These are phyloP conservation scores for Phenganax subtilis DNA, from an alignment of 92 coral and sea anemone species.

Conservation along the genomic window DNA sequence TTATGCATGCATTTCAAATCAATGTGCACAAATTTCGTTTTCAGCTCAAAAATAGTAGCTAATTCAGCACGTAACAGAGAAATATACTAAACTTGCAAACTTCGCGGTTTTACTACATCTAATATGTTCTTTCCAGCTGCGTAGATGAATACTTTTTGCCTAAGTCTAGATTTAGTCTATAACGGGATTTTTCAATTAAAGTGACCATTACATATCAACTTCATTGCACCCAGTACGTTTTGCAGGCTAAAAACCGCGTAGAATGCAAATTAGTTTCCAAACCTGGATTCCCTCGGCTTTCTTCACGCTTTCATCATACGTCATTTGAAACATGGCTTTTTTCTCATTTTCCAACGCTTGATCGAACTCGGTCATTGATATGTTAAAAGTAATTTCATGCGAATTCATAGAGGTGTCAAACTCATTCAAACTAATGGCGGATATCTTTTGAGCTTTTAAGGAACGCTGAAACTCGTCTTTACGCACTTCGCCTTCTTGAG, in stretches of 20 bases:
- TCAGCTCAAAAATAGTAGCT: too few species aligned
- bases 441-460: constrained; percentile 27
- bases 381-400: constrained; percentile 91
- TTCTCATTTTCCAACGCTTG: constrained; percentile 72
- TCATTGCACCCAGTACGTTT: too few species aligned
- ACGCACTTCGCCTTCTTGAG: neutral
- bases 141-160: too few species aligned
- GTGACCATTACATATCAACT: too few species aligned
- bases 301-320: constrained; percentile 76
- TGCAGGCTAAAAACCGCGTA: neutral
- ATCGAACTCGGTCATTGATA: constrained; percentile 90
- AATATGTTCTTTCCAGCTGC: too few species aligned
- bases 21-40: too few species aligned
- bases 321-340: constrained; percentile 71
- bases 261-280: neutral
- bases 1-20: too few species aligned
- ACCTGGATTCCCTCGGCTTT: constrained; percentile 29
- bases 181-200: too few species aligned
- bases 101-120: too few species aligned
- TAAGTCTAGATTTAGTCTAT: too few species aligned
- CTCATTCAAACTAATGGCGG: constrained; percentile 32
- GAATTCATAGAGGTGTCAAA: constrained; percentile 48
- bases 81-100: too few species aligned
- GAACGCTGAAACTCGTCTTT: constrained; percentile 23
- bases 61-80: too few species aligned